phyloP scores from a whole-genome alignment of 1,140 invertebrate species.

The Aphaenogaster floridana region DNA sequence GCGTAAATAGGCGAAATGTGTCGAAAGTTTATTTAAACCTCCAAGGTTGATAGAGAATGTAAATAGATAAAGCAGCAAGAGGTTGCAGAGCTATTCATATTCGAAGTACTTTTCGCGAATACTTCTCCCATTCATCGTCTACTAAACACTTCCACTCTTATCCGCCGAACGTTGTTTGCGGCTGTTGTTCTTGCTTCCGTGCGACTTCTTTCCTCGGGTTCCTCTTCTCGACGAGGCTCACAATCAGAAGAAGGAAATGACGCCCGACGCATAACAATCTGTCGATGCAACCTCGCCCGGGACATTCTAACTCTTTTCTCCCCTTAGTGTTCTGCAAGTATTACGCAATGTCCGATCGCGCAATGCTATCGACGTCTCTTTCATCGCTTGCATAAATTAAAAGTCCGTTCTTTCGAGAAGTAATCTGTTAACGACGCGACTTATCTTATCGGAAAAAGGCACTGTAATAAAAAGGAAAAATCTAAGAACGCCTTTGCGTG shows the following conservation, averaged over 20 bases:
- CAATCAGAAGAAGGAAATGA: constrained; percentile 75
- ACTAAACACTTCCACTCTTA: constrained; percentile 41
- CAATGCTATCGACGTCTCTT: constrained; percentile 27
- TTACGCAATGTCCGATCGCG: constrained; percentile 50
- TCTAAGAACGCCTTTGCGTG: background rate
- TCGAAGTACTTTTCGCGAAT: constrained; percentile 42
- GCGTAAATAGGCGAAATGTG: background rate
- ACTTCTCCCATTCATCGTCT: constrained; percentile 12
- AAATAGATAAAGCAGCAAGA: constrained; percentile 18
- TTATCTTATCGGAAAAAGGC: background rate
- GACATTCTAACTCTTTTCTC: constrained; percentile 43
- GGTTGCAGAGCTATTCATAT: constrained; percentile 18
- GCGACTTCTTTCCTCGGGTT: constrained; percentile 37
- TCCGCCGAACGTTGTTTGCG: constrained; percentile 30
- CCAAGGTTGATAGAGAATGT: background rate
- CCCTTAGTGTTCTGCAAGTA: constrained; percentile 31
- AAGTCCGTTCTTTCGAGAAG: background rate
- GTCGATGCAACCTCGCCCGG: constrained; percentile 46
- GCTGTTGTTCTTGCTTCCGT: constrained; percentile 51
- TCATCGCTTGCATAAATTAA: constrained; percentile 16
- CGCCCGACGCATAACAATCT: constrained; percentile 53
- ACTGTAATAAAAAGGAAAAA: background rate
- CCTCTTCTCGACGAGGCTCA: constrained; percentile 47
- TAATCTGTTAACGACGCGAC: background rate
- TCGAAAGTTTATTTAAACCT: background rate